Evolutionary conservation across 2,113 vertebrate species (phyloP).

Genomic region (Cololabis saira): DNA sequence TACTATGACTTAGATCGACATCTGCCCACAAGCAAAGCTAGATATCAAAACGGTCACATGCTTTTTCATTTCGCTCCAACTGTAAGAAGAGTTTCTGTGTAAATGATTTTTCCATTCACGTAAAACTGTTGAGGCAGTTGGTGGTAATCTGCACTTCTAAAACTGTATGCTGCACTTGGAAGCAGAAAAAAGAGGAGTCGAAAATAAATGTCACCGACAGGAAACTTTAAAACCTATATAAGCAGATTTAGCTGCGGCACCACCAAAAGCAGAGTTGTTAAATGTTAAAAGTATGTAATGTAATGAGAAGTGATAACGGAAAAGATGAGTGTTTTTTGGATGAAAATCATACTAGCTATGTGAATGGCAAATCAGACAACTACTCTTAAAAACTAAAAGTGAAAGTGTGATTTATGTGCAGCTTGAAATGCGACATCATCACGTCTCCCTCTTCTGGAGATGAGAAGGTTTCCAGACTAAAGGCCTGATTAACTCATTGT

Average conservation of each 20-base stretch:
- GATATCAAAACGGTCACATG: no score
- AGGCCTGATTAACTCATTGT: constrained; percentile 55
- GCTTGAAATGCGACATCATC: constrained; percentile 38
- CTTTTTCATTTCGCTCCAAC: no score
- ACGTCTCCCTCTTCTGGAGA: constrained; percentile 33
- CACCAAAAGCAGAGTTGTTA: neutral
- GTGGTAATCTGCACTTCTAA: neutral
- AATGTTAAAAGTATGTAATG: constrained; percentile 1
- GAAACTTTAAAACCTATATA: constrained; percentile 15
- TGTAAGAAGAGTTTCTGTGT: no score
- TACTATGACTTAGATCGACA: no score
- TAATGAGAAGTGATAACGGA: constrained; percentile 16
- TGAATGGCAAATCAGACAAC: constrained; percentile 54
- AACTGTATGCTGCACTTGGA: neutral
- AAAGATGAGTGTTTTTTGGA: constrained; percentile 22
- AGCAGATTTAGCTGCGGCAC: neutral
- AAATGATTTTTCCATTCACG: no score
- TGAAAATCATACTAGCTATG: constrained; percentile 15
- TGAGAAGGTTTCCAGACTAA: constrained; percentile 34
- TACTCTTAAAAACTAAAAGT: constrained; percentile 37
- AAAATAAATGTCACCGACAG: neutral
- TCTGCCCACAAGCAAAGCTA: no score
- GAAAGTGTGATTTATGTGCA: constrained; percentile 38
- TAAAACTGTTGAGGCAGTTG: no score
- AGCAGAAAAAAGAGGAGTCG: neutral